Base-by-base conservation (phyloP, 2,888 invertebrate species). In the Eurytoma californica region DNA sequence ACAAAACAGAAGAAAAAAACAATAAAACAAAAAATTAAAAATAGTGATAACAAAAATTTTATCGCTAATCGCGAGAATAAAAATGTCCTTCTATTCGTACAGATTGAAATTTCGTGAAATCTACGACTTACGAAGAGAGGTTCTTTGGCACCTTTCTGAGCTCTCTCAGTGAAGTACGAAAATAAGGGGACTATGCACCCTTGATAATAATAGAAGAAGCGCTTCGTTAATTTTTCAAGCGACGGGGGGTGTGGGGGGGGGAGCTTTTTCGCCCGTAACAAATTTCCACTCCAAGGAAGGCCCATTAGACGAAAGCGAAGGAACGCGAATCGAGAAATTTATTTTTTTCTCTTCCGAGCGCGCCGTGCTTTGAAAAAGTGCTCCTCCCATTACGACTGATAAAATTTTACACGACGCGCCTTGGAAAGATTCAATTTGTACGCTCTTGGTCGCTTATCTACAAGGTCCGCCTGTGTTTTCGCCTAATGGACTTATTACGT, bases 101-200 rank as follows among this genome's bases (percentile, higher is more conserved):
- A 13, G 61, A 66, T 66, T 28, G 55, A 70, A 20, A 58, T 69
- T 73, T 72, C 53, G 58, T 51, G 49, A 53, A 72, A 69, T 65
- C 39, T 80, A 77, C 28, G 39, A 80, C 68, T 81, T 72, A 72
- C 65, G 30, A 78, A 76, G 72, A 76, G 79, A 81, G 69, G 60
- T 81, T 81, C 81, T 81, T 81, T 81, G 81, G 81, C 81, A 79
- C 76, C 76, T 81, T 69, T 72, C 51, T 76, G 74, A 78, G 72
- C 69, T 81, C 58, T 66, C 63, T 75, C 60, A 68, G 72, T 72
- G 55, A 72, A 75, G 72, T 61, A 80, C 57, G 47, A 76, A 70
- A 80, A 72, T 53, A 63, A 78, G 14, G 67, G 57, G 60, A 72
- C 28, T 72, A 61, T 63, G 66, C 28, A 53, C 51, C 49, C 69